Evolutionary conservation across 2,113 vertebrate species (phyloP), one percentile per base, ranked within the genome.

Genomic region (Hippocampus mohnikei): DNA sequence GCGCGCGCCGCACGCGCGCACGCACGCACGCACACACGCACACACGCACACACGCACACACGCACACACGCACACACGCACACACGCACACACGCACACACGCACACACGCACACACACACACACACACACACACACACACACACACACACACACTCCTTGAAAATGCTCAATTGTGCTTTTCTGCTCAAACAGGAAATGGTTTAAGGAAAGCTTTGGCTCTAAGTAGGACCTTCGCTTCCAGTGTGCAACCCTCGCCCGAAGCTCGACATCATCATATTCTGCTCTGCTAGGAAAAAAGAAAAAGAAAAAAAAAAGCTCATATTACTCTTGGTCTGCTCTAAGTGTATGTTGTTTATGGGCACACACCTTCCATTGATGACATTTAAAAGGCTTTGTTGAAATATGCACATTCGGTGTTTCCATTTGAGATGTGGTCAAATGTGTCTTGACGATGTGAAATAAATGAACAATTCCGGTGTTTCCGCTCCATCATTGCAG

Each of bases 101-200:
- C 12, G n/a, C 3, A 33, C 29, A 33, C 29, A 33, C 29, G 5
- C 0, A 33, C 29, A 33, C 3, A 33, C 29, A 33, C 29, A 33
- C 29, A 33, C 0, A 33, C 29, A 33, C 29, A 33, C 29, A 33
- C 41, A 23, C 8, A 13, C 25, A 40, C 67, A 9, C 27, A 27
- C 21, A 25, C 29, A 12, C 9, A 40, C 5, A 20, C 2, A 41
- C 18, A 59, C 12, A 44, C 40, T 13, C 13, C 18, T 46, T 15
- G 15, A 46, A 25, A 65, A 25, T 27, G 41, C 16, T 27, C 0
- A 18, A 8, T 27, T 65, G 0, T 59, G 11, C 69, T 8, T 81
- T 3, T 44, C 0, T 12, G 23, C 27, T 9, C 64, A 3, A 40
- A 3, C 68, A 93, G 92, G 59, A 63, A 0, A 69, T 92, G 87